Evolutionary conservation across 1,140 invertebrate genomes (phyloP), one percentile per base, ranked within the genome.

Genomic region (Philaenus spumarius): DNA sequence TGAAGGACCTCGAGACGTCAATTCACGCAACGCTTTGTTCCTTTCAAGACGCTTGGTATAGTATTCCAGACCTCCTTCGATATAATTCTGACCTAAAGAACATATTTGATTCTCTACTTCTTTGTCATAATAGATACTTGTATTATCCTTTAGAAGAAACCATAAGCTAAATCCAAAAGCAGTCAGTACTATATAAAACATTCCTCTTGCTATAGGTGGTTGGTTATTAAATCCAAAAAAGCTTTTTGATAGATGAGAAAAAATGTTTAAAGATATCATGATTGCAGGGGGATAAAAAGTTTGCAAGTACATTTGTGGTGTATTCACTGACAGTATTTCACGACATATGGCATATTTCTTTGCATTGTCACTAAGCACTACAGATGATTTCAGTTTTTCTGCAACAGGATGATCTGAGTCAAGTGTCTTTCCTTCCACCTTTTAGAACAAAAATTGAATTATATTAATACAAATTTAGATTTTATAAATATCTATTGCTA

Each of bases 1-100:
- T 30, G 26, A 30, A 30, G 26, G 9, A 3, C 26, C 26, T 2
- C 12, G 15, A 50, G 23, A 30, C 12, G 15, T 26, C 9, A 50
- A 24, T 14, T 50, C 26, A 19, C 6, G 6, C 52, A 55, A 47
- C 12, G 73, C 70, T 37, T 71, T 66, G 57, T 78, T 77, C 59
- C 73, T 64, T 60, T 72, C 48, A 22, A 77, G 60, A 2, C 66
- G 43, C 65, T 74, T 74, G 30, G 64, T 57, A 65, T 76, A 77
- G 61, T 67, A 76, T 54, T 78, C 75, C 4, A 77, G 67, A 2
- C 74, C 76, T n/a, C 77, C 77, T 46, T 68, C 51, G n/a, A 70
- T 67, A 60, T 75, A 76, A n/a, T 66, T 63, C 24, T 62, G 26
- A 14, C 67, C 65, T 12, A 75, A 39, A 9, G 47, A 24, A 17